These are phyloP conservation scores for Meles meles DNA, from an alignment of 2,113 vertebrate species.

Conservation along the genomic window DNA sequence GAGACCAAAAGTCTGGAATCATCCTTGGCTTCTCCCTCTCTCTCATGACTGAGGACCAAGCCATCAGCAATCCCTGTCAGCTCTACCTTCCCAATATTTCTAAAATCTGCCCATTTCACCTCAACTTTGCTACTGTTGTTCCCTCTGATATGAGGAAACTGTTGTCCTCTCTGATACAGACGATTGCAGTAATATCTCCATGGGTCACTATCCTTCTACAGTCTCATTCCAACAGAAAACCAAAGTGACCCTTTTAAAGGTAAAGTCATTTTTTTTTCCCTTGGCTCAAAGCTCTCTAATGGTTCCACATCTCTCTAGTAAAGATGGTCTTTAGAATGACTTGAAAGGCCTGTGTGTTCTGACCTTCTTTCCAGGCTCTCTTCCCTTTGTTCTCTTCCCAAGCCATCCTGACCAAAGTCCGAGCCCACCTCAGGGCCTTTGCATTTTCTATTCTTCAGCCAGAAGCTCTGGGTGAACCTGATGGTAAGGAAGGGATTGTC, in stretches of 20 bases:
- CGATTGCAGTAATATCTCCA: too few relatives aligned
- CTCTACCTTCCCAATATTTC: not conserved
- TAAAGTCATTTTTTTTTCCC: not conserved
- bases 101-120: not conserved
- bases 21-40: too few relatives aligned
- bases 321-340: not conserved
- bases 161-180: not conserved
- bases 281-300: not conserved
- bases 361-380: fast-evolving
- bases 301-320: not conserved
- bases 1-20: not conserved
- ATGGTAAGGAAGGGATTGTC: not conserved
- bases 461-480: not conserved
- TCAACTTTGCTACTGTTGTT: not conserved
- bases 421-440: not conserved
- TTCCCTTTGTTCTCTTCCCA: not conserved
- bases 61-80: not conserved
- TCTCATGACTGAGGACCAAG: not conserved
- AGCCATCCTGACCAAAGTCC: too few relatives aligned
- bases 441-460: not conserved
- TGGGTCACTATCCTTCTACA: not conserved
- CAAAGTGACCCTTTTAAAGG: not conserved
- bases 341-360: not conserved
- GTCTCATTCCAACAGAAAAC: too few relatives aligned
- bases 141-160: not conserved